Percentiles rank a stretch among this genome's conserved stretches.
phyloP scores from a whole-genome alignment of 2,888 invertebrate genomes.

The Melinaea marsaeus region DNA sequence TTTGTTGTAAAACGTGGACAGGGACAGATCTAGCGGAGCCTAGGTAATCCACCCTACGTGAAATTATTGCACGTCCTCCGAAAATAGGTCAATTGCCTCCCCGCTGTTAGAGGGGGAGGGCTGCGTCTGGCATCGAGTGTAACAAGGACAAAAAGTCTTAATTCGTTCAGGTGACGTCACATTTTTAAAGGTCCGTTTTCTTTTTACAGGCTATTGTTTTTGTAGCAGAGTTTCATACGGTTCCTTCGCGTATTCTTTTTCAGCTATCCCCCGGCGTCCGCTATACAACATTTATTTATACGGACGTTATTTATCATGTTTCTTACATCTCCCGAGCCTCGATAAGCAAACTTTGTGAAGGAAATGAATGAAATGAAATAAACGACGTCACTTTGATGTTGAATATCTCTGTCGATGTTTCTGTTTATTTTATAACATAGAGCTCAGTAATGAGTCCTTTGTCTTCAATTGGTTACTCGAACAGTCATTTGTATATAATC shows the following conservation, averaged over 20 bases:
- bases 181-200: constrained; percentile 64
- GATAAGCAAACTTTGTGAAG: constrained; percentile 39
- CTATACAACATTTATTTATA: constrained; percentile 37
- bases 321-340: constrained; percentile 27
- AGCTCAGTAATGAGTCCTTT: constrained; percentile 35
- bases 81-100: constrained; percentile 77
- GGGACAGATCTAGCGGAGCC: constrained; percentile 51
- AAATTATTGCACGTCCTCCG: constrained; percentile 71
- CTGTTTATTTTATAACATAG: constrained; percentile 49
- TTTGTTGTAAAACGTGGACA: constrained; percentile 32
- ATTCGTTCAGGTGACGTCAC: constrained; percentile 75
- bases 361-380: constrained; percentile 52
- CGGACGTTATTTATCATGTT: constrained; percentile 35
- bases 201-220: constrained; percentile 65
- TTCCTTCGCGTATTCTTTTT: constrained; percentile 13
- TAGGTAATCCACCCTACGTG: constrained; percentile 61
- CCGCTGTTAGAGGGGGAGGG: constrained; percentile 52
- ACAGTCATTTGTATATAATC: constrained; percentile 37
- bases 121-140: constrained; percentile 40
- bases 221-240: constrained; percentile 34
- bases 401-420: constrained; percentile 25
- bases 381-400: constrained; percentile 49
- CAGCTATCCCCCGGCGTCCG: constrained; percentile 38
- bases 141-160: constrained; percentile 59
- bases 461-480: constrained; percentile 22